Evolutionary conservation across 2,888 invertebrate genomes (phyloP), one percentile per base, ranked within the genome.

Genomic region (Aromia moschata): DNA sequence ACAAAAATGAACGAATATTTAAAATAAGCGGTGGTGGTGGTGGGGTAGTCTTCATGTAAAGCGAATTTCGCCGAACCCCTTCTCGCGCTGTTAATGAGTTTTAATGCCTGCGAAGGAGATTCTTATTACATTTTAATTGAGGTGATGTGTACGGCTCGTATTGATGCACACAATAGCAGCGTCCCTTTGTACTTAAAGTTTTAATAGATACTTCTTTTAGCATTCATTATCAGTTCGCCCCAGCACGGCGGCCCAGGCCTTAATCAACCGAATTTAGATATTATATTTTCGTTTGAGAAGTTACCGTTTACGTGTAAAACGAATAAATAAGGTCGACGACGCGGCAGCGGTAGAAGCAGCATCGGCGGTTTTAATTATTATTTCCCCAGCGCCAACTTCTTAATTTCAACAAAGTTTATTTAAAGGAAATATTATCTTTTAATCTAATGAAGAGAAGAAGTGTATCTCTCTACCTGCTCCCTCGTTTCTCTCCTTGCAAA

Each of bases 101-200:
- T 78, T 75, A n/a, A 76, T 75, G 76, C 77, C 70, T 67, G 65
- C 75, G 77, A n/a, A 75, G 74, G 71, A 77, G 79, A 79, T 80
- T 81, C 80, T 81, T 81, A 80, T 81, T 81, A 80, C 81, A 76
- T 81, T 80, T 80, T 81, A 81, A 81, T 81, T 81, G 81, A 81
- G 80, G 79, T 79, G 79, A 80, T 79, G 79, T 79, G 80, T 79
- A 79, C 78, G 74, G 77, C 71, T 71, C 71, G 77, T 79, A 80
- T 79, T 77, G 79, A 78, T 65, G 70, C 66, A 60, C 65, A 70
- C 70, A 70, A 70, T 72, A 63, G 69, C 68, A 55, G 53, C 64
- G 69, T 69, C 73, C 73, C 73, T 75, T 74, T 79, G 77, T 79
- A 77, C 76, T 78, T 77, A 80, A 81, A 81, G 77, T 81, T 81